Conservation (phyloP, 2,888 invertebrate genomes). For the Augochlorella aurata region DNA sequence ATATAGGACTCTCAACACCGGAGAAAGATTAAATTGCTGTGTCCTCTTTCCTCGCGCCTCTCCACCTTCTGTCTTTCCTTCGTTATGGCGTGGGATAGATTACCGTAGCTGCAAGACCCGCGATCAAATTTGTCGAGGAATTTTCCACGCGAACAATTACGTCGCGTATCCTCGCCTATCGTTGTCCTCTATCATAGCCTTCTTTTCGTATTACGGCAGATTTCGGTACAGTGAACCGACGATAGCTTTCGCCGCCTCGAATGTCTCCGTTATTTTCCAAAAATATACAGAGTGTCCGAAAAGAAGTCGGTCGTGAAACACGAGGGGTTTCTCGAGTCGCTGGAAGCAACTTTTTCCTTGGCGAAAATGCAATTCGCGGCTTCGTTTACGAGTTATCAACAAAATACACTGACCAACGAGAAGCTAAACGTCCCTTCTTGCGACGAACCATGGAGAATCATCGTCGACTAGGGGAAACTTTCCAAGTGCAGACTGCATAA, state of each 20-base stretch:
- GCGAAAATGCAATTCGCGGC: too few relatives aligned
- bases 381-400: too few relatives aligned
- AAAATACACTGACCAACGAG: too few relatives aligned
- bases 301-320: too few relatives aligned
- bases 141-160: neutral
- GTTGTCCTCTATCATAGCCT: neutral
- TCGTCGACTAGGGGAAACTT: conserved; percentile 62
- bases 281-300: too few relatives aligned
- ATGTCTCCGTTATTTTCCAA: too few relatives aligned
- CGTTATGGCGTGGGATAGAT: conserved; percentile 21
- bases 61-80: conserved; percentile 27
- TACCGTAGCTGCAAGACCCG: conserved; percentile 19
- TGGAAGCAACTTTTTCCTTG: conserved; percentile 37
- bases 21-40: conserved; percentile 74
- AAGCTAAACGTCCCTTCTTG: conserved; percentile 19
- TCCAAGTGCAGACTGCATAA: conserved; percentile 68
- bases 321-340: too few relatives aligned
- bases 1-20: conserved; percentile 66
- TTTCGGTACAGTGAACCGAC: too few relatives aligned
- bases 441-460: conserved; percentile 57
- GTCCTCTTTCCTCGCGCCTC: conserved; percentile 37
- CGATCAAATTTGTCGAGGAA: conserved; percentile 34
- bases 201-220: too few relatives aligned
- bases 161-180: neutral
- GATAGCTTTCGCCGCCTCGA: too few relatives aligned